Conservation (phyloP, 2,888 invertebrate species). For the Masnerella sp. region DNA sequence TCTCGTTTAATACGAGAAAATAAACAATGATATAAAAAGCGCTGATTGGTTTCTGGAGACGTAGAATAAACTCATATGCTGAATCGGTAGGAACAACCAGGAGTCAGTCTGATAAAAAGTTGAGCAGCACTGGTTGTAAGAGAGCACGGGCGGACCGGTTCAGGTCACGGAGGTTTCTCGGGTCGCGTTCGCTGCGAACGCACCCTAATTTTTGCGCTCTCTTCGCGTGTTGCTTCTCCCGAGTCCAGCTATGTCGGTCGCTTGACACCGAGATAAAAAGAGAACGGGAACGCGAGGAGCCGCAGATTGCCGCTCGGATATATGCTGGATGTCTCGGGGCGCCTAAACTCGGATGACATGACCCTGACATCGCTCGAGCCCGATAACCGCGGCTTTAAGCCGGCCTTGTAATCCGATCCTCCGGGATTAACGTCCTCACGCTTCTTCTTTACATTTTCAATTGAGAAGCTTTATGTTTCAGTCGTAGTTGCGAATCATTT, state of each 20-base stretch:
- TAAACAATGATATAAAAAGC: too few relatives aligned
- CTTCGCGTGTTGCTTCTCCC: constrained; percentile 46
- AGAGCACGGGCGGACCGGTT: constrained; percentile 75
- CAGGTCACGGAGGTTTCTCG: constrained; percentile 72
- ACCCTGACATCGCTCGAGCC: constrained; percentile 61
- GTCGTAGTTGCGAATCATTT: too few relatives aligned
- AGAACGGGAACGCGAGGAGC: constrained; percentile 42
- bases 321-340: constrained; percentile 61
- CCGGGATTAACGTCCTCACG: constrained; percentile 65
- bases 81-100: constrained; percentile 14
- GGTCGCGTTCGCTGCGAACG: constrained; percentile 68
- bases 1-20: too few relatives aligned
- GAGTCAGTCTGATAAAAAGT: constrained; percentile 60
- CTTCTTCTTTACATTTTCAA: too few relatives aligned
- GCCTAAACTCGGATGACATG: constrained; percentile 62
- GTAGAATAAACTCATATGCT: constrained; percentile 23
- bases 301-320: constrained; percentile 55
- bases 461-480: too few relatives aligned
- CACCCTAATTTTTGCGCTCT: constrained; percentile 61
- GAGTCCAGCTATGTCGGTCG: constrained; percentile 43
- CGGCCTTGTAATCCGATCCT: constrained; percentile 68
- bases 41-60: not conserved
- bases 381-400: constrained; percentile 64
- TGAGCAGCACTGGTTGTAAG: constrained; percentile 72
- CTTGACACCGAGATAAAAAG: constrained; percentile 52